Evolutionary conservation across 2,797 vertebrate genomes (phyloP).

Genomic region (Enteromius trimaculatus): DNA sequence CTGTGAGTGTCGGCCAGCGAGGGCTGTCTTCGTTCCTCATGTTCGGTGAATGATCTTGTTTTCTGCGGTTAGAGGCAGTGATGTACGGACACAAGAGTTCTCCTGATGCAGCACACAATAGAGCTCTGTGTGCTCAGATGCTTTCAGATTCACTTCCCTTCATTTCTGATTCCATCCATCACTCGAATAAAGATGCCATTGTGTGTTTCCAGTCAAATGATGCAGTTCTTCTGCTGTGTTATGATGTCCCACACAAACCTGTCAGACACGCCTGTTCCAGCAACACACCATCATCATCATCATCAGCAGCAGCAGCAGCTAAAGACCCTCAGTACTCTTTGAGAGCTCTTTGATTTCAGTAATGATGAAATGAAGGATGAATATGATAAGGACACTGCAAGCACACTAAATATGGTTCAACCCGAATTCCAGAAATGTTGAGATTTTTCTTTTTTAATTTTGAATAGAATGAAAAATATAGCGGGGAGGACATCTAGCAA

Average conservation of each 20-base stretch:
- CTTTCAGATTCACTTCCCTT: conserved; percentile 51
- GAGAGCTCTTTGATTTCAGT: not conserved
- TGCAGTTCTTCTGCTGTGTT: conserved; percentile 45
- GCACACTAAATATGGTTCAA: too few species aligned
- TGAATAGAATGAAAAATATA: too few species aligned
- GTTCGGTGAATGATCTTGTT: conserved; percentile 50
- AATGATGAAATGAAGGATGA: not conserved
- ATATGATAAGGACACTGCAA: not conserved
- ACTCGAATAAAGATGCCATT: conserved; percentile 49
- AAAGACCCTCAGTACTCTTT: too few species aligned
- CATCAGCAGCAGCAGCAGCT: not conserved
- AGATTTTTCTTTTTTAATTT: too few species aligned
- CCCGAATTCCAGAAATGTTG: too few species aligned
- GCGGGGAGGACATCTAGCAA: too few species aligned
- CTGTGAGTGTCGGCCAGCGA: too few species aligned
- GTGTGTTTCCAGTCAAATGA: conserved; percentile 38
- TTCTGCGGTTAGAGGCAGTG: conserved; percentile 36
- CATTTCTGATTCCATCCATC: conserved; percentile 41
- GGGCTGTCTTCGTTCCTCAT: not conserved
- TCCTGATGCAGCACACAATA: conserved; percentile 51
- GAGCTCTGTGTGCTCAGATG: conserved; percentile 46
- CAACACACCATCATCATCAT: conserved; percentile 28
- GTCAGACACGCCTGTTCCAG: not conserved
- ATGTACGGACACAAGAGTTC: conserved; percentile 33
- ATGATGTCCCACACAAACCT: conserved; percentile 40